Conservation (phyloP, 1,140 invertebrate species). For the Apis mellifera region DNA sequence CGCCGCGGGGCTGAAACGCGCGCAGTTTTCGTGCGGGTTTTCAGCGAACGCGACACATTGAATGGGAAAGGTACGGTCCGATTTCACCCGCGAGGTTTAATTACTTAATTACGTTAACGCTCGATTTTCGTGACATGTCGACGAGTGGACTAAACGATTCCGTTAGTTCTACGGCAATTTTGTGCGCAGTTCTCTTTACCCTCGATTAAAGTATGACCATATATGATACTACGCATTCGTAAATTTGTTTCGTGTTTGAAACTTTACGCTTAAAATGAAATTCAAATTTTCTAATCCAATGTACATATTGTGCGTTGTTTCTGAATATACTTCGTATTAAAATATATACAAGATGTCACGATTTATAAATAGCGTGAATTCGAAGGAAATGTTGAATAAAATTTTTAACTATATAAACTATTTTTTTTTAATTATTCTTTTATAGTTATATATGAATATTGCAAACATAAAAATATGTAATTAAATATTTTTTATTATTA, state of each 20-base stretch:
- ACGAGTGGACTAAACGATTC: slow-evolving; percentile 31
- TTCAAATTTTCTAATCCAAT: background rate
- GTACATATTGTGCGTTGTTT: background rate
- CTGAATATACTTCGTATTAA: background rate
- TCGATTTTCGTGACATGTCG: slow-evolving; percentile 41
- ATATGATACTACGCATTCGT: background rate
- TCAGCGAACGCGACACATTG: slow-evolving; percentile 15
- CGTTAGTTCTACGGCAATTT: slow-evolving; percentile 42
- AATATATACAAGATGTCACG: background rate
- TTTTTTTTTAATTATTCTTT: too few relatives aligned
- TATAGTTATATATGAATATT: background rate
- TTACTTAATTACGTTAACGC: slow-evolving; percentile 56
- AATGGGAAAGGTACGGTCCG: slow-evolving; percentile 35
- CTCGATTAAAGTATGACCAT: slow-evolving; percentile 1
- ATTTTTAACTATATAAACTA: too few relatives aligned
- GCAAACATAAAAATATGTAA: too few relatives aligned
- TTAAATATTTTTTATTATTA: too few relatives aligned
- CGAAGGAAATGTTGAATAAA: too few relatives aligned
- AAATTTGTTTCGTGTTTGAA: slow-evolving; percentile 8
- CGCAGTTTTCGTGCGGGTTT: slow-evolving; percentile 48
- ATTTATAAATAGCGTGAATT: background rate
- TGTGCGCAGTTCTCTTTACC: slow-evolving; percentile 1
- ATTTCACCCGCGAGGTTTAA: slow-evolving; percentile 51
- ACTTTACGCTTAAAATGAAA: background rate
- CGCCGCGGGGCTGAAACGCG: slow-evolving; percentile 42